Base-by-base conservation (phyloP, 2,888 invertebrate species). In the Chaetoderma sp. region DNA sequence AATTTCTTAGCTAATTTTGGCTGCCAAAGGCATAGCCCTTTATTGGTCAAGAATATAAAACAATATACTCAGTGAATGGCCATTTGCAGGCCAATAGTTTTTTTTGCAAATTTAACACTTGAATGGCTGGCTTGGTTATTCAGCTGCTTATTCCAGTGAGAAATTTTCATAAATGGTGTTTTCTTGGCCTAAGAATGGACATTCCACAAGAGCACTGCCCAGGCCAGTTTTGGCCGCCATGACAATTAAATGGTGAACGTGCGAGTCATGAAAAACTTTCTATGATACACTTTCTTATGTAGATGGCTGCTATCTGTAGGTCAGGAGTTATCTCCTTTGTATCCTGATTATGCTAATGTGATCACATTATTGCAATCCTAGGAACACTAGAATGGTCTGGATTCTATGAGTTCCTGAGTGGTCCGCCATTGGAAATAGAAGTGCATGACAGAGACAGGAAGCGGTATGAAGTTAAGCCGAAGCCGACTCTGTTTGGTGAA, bases 401-500 rank as follows among this genome's bases (percentile, higher is more conserved):
- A 63, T 68, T 86, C 56, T 63, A 78, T 18, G 83, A 86, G 64
- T 85, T 78, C 67, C 71, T 86, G 36, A 78, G 74, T 68, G 85
- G 85, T 4, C 83, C 85, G 4, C 76, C 79, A 4, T 70, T 86
- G 62, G 79, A 80, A 60, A 79, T 86, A 42, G 83, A 86, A 70
- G 73, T 86, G 1, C 86, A 86, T 69, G 86, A 86, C 67, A 71
- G 86, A 30, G 85, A 86, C 71, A 63, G 84, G 21, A 78, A 78
- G 45, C 71, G 72, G 16, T 80, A 81, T 59, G 78, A 79, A 33
- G 72, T 74, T 28, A 77, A 76, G 60, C 63, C 81, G 33, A 79
- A 78, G 65, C 77, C 83, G 2, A 72, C 82, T 13, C 67, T 86
- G 55, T 86, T 86, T 73, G 86, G 86, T 1, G 84, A 85, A 69